Percentiles rank a stretch among this genome's conserved stretches.
Evolutionary conservation across 2,888 invertebrate genomes (phyloP).

Genomic region (Coelogynopora nodosa): DNA sequence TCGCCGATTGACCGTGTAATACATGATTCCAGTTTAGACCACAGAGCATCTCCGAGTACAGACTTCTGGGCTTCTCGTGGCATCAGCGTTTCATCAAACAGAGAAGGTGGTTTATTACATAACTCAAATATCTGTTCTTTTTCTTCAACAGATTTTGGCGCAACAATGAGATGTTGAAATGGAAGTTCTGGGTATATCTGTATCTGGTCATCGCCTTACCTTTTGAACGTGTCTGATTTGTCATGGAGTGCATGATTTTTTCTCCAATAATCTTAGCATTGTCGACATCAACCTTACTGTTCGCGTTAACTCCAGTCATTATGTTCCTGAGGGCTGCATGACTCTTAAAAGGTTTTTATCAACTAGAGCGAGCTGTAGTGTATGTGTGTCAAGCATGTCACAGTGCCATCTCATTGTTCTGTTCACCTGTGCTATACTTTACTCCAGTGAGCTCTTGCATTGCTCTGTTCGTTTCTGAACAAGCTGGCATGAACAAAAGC

Average conservation of each 20-base stretch:
- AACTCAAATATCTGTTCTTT: conserved; percentile 24
- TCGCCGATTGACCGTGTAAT: background rate
- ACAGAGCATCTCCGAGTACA: conserved; percentile 48
- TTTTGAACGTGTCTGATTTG: background rate
- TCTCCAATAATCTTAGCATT: background rate
- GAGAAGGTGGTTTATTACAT: background rate
- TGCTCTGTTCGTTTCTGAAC: background rate
- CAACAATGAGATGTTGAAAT: background rate
- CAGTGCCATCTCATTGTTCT: background rate
- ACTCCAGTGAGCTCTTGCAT: conserved; percentile 8
- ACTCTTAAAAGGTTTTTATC: background rate
- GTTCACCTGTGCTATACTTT: background rate
- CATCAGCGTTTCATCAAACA: background rate
- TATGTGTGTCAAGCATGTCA: background rate
- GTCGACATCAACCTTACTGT: background rate
- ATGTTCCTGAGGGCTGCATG: background rate
- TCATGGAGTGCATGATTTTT: conserved; percentile 7
- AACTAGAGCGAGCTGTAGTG: background rate
- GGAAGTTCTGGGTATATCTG: background rate
- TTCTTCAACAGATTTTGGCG: background rate
- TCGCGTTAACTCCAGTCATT: background rate
- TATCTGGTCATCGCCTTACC: background rate
- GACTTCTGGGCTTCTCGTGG: conserved; percentile 42
- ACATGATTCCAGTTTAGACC: background rate
- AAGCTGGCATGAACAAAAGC: no score